phyloP scores from a whole-genome alignment of 2,888 invertebrate species.

The Pharmacophagus antenor region DNA sequence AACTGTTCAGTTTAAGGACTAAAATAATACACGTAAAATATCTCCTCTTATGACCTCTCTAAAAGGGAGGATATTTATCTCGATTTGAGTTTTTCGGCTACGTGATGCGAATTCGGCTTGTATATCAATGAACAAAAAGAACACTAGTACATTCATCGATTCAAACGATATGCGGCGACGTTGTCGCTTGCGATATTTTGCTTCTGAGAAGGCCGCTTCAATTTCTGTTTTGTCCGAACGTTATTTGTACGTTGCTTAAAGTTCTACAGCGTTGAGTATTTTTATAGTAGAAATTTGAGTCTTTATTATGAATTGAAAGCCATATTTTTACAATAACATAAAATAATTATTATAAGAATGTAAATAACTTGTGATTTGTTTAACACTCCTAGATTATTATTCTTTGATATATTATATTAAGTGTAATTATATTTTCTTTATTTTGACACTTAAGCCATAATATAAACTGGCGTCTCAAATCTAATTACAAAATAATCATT shows the following conservation, averaged over 20 bases:
- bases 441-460: conserved; percentile 20
- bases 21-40: conserved; percentile 76
- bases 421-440: not conserved
- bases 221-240: conserved; percentile 72
- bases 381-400: not conserved
- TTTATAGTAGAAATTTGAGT: conserved; percentile 54
- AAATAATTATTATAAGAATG: not conserved
- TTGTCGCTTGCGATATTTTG: conserved; percentile 62
- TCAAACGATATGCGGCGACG: conserved; percentile 51
- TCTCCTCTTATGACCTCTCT: conserved; percentile 71
- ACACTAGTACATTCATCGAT: conserved; percentile 65
- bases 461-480: conserved; percentile 7
- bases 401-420: not conserved
- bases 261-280: conserved; percentile 67
- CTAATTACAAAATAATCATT: conserved; percentile 17
- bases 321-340: conserved; percentile 25
- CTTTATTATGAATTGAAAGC: conserved; percentile 42
- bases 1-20: conserved; percentile 72
- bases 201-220: conserved; percentile 47
- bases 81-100: conserved; percentile 78
- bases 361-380: not conserved
- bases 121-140: conserved; percentile 73
- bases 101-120: conserved; percentile 79
- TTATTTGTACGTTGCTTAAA: conserved; percentile 77
- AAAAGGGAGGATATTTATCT: conserved; percentile 76